A percentile compares a stretch with the other conserved stretches of the same genome.
These are phyloP conservation scores for Bufotes viridis DNA, from an alignment of 2,797 vertebrate genomes.

Conservation along the genomic window DNA sequence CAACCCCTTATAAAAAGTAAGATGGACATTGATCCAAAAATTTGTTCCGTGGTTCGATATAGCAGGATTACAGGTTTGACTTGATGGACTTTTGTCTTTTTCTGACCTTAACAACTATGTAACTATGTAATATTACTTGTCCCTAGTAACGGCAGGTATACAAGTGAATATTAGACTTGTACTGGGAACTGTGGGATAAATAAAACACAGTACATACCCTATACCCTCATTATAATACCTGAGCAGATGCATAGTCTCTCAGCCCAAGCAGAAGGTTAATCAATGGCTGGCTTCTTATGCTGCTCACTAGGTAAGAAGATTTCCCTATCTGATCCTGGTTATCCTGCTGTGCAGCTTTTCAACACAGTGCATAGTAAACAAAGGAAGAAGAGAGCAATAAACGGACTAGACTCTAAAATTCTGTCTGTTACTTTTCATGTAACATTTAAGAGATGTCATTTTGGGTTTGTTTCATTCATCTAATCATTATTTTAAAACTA, in stretches of 20 bases:
- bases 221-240: not conserved
- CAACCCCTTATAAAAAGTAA: no score
- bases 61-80: no score
- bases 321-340: not conserved
- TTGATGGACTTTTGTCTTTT: no score
- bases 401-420: not conserved
- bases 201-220: not conserved
- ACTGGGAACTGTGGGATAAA: not conserved
- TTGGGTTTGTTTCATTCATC: not conserved
- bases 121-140: not conserved
- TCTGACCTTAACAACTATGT: no score
- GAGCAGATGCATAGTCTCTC: slow-evolving; percentile 11
- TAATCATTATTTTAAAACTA: not conserved
- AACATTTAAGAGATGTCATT: not conserved
- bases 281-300: slow-evolving; percentile 22
- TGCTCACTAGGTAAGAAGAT: slow-evolving; percentile 23
- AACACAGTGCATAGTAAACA: not conserved
- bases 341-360: not conserved
- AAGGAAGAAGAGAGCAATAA: not conserved
- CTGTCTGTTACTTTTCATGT: not conserved
- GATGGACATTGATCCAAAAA: no score
- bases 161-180: not conserved
- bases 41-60: no score
- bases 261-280: slow-evolving; percentile 3
- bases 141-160: not conserved